Evolutionary conservation across 2,797 vertebrate species (phyloP).

Genomic region (Pagetopsis macropterus): DNA sequence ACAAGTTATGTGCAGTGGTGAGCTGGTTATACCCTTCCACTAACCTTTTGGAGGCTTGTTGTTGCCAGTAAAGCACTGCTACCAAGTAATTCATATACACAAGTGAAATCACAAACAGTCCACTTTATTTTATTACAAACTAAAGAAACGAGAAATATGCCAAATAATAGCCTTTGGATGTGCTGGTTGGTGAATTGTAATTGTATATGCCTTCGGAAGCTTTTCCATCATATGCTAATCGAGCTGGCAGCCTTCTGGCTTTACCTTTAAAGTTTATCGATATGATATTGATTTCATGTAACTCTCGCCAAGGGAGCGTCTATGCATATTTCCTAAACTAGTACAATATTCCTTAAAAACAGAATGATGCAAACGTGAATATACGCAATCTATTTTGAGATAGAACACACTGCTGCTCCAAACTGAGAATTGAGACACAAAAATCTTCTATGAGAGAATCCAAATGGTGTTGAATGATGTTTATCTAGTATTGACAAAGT

Average conservation of each 20-base stretch:
- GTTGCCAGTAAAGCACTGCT: neutral
- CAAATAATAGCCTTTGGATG: neutral
- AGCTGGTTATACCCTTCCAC: slow-evolving; percentile 13
- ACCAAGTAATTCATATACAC: neutral
- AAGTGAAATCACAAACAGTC: neutral
- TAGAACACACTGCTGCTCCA: neutral
- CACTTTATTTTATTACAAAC: no score
- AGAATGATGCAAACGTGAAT: neutral
- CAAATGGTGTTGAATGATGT: neutral
- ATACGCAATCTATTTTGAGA: neutral
- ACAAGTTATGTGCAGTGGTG: neutral
- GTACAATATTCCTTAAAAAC: neutral
- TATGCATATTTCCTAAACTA: neutral
- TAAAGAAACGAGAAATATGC: no score
- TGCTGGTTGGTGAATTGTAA: neutral
- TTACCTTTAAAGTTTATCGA: neutral
- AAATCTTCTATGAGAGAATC: neutral
- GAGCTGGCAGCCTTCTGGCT: no score
- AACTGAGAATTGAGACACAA: neutral
- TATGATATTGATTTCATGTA: neutral
- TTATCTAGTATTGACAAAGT: slow-evolving; percentile 4
- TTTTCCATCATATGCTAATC: neutral
- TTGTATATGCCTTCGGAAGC: neutral
- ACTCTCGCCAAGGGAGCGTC: no score
- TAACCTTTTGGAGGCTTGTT: neutral